These are phyloP conservation scores for Cynoglossus semilaevis DNA, from an alignment of 2,113 vertebrate species.

Conservation along the genomic window DNA sequence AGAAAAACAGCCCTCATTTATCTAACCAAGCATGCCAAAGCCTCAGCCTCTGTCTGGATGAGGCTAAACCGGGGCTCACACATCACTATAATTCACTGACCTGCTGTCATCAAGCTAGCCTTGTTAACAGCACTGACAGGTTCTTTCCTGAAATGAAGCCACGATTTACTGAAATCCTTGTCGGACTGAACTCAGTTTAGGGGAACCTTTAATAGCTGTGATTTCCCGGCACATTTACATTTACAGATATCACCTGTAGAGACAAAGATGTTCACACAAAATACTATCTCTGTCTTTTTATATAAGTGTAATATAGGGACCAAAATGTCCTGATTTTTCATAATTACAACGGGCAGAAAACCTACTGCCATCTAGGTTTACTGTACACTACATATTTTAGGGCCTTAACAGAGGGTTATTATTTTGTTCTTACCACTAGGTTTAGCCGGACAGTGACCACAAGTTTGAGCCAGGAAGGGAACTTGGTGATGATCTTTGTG, in stretches of 20 bases:
- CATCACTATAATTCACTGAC: slow-evolving; percentile 26
- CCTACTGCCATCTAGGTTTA: too few relatives aligned
- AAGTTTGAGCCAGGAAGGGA: slow-evolving; percentile 94
- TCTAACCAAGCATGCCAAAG: slow-evolving; percentile 31
- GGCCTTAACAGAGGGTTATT: too few relatives aligned
- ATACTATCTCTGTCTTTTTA: too few relatives aligned
- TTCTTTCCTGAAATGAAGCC: slow-evolving; percentile 26
- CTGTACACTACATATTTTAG: too few relatives aligned
- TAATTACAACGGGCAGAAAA: too few relatives aligned
- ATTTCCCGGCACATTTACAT: too few relatives aligned
- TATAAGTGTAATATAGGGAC: too few relatives aligned
- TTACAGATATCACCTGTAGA: too few relatives aligned
- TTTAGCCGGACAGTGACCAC: slow-evolving; percentile 91
- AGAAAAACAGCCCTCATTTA: slow-evolving; percentile 5
- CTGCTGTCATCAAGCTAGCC: slow-evolving; percentile 20
- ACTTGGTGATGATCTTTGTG: slow-evolving; percentile 86
- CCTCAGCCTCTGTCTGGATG: slow-evolving; percentile 18
- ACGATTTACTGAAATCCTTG: slow-evolving; percentile 26
- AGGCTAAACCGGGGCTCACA: slow-evolving; percentile 7
- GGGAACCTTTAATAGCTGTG: slow-evolving; percentile 3
- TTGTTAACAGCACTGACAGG: slow-evolving; percentile 22
- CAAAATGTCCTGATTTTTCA: too few relatives aligned
- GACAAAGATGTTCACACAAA: too few relatives aligned
- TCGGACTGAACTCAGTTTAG: slow-evolving; percentile 22
- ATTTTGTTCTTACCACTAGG: slow-evolving; percentile 83